Evolutionary conservation across 2,888 invertebrate species (phyloP), one percentile per base, ranked within the genome.

Genomic region (Drosophila multiciliata): DNA sequence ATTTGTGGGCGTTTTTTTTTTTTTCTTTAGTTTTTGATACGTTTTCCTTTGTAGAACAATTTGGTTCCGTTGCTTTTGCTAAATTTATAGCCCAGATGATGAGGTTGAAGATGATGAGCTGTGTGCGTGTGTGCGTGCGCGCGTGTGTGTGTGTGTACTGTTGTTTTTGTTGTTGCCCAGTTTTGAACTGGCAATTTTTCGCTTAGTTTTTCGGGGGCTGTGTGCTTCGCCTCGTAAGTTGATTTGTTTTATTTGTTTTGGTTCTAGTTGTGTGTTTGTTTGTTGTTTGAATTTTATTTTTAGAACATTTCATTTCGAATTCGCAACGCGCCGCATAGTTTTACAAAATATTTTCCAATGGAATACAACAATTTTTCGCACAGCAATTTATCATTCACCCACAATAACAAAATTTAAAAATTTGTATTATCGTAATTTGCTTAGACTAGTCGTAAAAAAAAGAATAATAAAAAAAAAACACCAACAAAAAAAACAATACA

Each of bases 261-360:
- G 45, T 66, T 76, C 52, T 71, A 20, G 54, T 68, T 70, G 20
- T 52, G 54, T 59, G 63, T 80, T 84, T 82, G 85, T 85, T 78
- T 66, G 78, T 86, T 83, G 83, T 80, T 89, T 80, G 75, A 75
- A 71, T 70, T 71, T 78, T 89, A 89, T 87, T 84, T 86, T 68
- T 86, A 86, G 89, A 87, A 76, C 65, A 82, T 84, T 78, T 76
- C 57, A 61, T 79, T 87, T 87, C 75, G 75, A 73, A 84, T 87
- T 88, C 87, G 85, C 89, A 87, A 84, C 82, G 86, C 84, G 77
- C 72, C 68, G 53, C 78, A 86, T 84, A 87, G 82, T 79, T 84
- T 82, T 62, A 75, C 75, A 72, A 77, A 80, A 82, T 71, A 77
- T 80, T 76, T 75, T 82, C 63, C 52, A 66, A 78, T 77, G 15